Evolutionary conservation across 1,140 invertebrate genomes (phyloP), one percentile per base, ranked within the genome.

Genomic region (fruit fly (Drosophila melanogaster)): DNA sequence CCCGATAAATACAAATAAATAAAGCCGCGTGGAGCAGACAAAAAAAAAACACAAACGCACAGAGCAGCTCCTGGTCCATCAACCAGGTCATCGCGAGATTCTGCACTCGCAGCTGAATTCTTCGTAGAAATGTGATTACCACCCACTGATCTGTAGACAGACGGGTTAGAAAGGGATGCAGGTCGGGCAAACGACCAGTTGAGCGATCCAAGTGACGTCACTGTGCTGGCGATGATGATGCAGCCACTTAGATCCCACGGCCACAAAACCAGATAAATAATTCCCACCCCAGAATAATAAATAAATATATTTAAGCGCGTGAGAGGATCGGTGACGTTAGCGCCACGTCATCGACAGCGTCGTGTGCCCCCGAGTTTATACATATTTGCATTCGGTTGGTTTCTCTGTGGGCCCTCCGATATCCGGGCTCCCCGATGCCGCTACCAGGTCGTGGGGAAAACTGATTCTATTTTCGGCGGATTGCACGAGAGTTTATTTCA

Each of bases 1-100:
- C 75, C 46, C 47, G 54, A 55, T 59, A 87, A 86, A 79, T 67
- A 77, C 79, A 79, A 86, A 86, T 86, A 86, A 86, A 87, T 87
- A 79, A 75, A 73, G 10, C 54, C 55, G 58, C 50, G 26, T 19
- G 19, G 49, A 47, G 64, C 64, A 87, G 75, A 66, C 56, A 59
- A 64, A 80, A 70, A 59, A 64, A 80, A 70, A 43, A 73, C 44
- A 44, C 54, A 26, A 30, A 41, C 54, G 8, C 30, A 14, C 57
- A 41, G 53, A 38, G 35, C 33, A 19, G 35, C n/a, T 30, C 10
- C 30, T 37, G 75, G 77, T 80, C 70, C 61, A 79, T 79, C 77
- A 79, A 41, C 43, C 43, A 35, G 43, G 44, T 60, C 47, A 70
- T 81, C 54, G 83, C 43, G 71, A 35, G 59, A 61, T 62, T 76